Evolutionary conservation across 1,140 invertebrate genomes (phyloP), one percentile per base, ranked within the genome.

Genomic region (Scaptodrosophila lebanonensis): DNA sequence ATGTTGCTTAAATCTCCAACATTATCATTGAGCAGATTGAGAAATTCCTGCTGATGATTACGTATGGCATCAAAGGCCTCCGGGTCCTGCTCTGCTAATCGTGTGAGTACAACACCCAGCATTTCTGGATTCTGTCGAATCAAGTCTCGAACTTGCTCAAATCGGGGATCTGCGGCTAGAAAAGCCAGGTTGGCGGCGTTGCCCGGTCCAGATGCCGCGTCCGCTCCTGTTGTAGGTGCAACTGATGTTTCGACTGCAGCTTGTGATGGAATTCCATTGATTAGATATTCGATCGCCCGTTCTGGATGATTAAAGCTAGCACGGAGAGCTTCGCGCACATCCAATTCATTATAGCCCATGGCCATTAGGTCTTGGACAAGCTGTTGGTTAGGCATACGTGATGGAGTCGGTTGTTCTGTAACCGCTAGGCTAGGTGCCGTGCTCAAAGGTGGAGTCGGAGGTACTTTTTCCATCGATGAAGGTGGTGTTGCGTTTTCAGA

Each of bases 301-400:
- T 85, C 83, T n/a, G 77, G 83, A 56, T 85, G 62, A 65, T 85
- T 85, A n/a, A 66, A 85, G 29, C 83, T 85, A 38, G 77, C 77
- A 1, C 56, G 54, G 2, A 85, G 33, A 0, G 83, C 83, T 3
- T 56, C 57, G 6, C 83, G 72, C 18, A 85, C 83, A n/a, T 72
- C 62, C 18, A 38, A 9, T 30, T 85, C 83, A 1, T 48, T 61
- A 15, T 85, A 85, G 8, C 83, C 83, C 83, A 85, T 83, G 3
- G 18, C 30, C 50, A 85, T 56, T 0, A 85, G 70, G 27, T 79
- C 56, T 0, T 32, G 43, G 2, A 85, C 66, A 3, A 57, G 42
- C 27, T 64, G 36, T 33, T 85, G 76, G 38, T 75, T 42, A 2
- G 56, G 48, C 9, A 39, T 1, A 7, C 39, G 0, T n/a, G 54